phyloP scores from a whole-genome alignment of 64 coral and sea anemone genomes.

The Porites lutea region DNA sequence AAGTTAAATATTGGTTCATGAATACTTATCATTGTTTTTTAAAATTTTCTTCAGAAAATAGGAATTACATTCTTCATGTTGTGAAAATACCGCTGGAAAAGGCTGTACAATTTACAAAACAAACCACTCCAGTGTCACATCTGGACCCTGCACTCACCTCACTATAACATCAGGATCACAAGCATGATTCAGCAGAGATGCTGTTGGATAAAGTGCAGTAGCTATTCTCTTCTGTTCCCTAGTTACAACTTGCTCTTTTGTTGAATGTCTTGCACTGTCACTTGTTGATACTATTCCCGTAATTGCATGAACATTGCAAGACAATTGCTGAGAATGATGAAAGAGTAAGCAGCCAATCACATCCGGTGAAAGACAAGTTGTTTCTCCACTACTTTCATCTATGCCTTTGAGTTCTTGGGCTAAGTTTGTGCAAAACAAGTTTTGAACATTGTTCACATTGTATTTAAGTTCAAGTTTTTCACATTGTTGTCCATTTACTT shows the following conservation, averaged over 20 bases:
- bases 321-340: constrained; percentile 90
- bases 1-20: background rate
- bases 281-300: constrained; percentile 88
- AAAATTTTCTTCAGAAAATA: too few relatives aligned
- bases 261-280: constrained; percentile 27
- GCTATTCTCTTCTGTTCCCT: constrained; percentile 91
- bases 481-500: background rate
- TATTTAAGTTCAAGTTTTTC: background rate
- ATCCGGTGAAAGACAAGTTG: constrained; percentile 59
- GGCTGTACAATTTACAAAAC: background rate
- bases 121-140: background rate
- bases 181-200: constrained; percentile 95
- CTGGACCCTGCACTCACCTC: constrained; percentile 53
- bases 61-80: too few relatives aligned
- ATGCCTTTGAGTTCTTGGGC: background rate
- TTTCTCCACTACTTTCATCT: constrained; percentile 27
- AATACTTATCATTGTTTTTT: background rate
- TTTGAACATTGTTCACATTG: background rate
- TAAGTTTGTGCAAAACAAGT: background rate
- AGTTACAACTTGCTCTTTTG: constrained; percentile 67
- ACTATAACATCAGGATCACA: constrained; percentile 99
- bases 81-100: too few relatives aligned
- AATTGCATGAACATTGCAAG: constrained; percentile 96
- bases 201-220: constrained; percentile 92
- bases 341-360: constrained; percentile 84